These are phyloP conservation scores for Phaonia tiefii DNA, from an alignment of 2,888 invertebrate genomes.

Conservation along the genomic window DNA sequence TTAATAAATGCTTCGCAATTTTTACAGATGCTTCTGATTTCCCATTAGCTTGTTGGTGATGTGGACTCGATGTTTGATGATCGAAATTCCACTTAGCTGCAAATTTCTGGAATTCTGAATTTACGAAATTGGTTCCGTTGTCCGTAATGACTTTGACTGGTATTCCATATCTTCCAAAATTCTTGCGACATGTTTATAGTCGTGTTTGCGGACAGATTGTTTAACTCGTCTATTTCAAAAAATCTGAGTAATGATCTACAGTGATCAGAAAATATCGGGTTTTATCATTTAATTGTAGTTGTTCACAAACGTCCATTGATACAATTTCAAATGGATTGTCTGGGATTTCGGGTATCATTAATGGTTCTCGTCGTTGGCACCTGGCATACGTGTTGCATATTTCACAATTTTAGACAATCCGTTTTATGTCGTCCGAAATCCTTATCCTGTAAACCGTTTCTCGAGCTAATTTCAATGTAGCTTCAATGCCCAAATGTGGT, in stretches of 20 bases:
- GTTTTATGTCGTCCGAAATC: slow-evolving; percentile 23
- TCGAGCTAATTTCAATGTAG: slow-evolving; percentile 44
- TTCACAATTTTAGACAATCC: slow-evolving; percentile 11
- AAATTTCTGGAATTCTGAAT: slow-evolving; percentile 24
- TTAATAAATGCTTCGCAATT: slow-evolving; percentile 17
- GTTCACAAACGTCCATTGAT: slow-evolving; percentile 54
- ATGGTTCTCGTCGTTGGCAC: slow-evolving; percentile 25
- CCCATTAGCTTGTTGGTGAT: slow-evolving; percentile 52
- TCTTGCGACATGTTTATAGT: slow-evolving; percentile 51
- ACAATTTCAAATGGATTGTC: slow-evolving; percentile 49
- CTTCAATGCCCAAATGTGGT: slow-evolving; percentile 27
- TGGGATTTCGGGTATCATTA: slow-evolving; percentile 37
- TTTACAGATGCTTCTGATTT: slow-evolving; percentile 49
- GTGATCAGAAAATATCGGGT: slow-evolving; percentile 49
- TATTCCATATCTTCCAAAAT: slow-evolving; percentile 56
- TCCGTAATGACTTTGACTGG: slow-evolving; percentile 41
- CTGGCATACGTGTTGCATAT: slow-evolving; percentile 17
- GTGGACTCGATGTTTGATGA: no score
- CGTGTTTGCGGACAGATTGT: slow-evolving; percentile 14
- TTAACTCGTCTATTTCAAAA: slow-evolving; percentile 55
- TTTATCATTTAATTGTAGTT: slow-evolving; percentile 29
- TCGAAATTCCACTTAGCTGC: slow-evolving; percentile 45
- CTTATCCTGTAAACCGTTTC: slow-evolving; percentile 51
- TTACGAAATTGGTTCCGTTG: slow-evolving; percentile 40
- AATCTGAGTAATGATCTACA: slow-evolving; percentile 56